Evolutionary conservation across 2,797 vertebrate genomes (phyloP).

Genomic region (Furcifer pardalis): DNA sequence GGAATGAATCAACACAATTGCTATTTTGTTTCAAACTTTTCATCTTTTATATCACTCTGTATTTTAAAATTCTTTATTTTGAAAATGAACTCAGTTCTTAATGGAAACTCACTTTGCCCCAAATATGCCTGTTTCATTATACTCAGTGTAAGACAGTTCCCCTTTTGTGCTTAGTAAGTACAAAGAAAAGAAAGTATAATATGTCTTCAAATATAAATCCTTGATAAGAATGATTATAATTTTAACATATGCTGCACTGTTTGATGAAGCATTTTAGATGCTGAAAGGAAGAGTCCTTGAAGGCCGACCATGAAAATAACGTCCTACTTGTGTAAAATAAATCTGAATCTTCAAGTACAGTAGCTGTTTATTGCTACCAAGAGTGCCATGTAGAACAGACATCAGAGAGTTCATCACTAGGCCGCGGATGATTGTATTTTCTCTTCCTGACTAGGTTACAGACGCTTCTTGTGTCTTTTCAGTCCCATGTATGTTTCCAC

Average conservation of each 20-base stretch:
- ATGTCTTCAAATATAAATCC: conserved; percentile 50
- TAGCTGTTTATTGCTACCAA: conserved; percentile 58
- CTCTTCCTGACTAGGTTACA: conserved; percentile 50
- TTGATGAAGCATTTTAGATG: conserved; percentile 60
- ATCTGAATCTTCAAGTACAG: conserved; percentile 66
- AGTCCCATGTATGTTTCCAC: neutral
- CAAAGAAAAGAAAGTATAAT: conserved; percentile 35
- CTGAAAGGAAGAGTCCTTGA: conserved; percentile 55
- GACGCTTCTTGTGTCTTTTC: conserved; percentile 4
- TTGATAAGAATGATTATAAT: conserved; percentile 50
- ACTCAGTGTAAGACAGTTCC: conserved; percentile 34
- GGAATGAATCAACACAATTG: conserved; percentile 49
- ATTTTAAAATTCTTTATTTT: conserved; percentile 51
- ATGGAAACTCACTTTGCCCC: neutral
- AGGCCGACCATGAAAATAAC: conserved; percentile 63
- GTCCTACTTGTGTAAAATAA: conserved; percentile 65
- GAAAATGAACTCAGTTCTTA: conserved; percentile 41
- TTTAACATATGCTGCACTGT: conserved; percentile 62
- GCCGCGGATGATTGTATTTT: conserved; percentile 52
- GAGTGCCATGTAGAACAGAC: conserved; percentile 53
- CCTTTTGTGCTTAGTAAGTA: conserved; percentile 43
- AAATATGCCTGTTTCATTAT: conserved; percentile 34
- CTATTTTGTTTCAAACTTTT: conserved; percentile 49
- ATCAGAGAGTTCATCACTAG: conserved; percentile 61
- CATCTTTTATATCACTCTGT: conserved; percentile 38